phyloP scores from a whole-genome alignment of 2,797 vertebrate species.

The Helicolenus hilgendorfi region DNA sequence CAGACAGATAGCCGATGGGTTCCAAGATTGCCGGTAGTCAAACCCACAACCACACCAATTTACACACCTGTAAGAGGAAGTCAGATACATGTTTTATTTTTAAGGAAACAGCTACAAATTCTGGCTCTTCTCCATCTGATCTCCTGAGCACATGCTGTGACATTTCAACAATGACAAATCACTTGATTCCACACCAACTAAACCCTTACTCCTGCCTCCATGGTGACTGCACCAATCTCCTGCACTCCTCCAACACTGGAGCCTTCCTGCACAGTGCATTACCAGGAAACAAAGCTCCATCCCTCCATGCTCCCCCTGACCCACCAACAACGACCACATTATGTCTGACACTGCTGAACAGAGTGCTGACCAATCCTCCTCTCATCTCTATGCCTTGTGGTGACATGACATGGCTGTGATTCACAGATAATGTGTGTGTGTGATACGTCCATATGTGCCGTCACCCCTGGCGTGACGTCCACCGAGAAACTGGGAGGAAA shows the following conservation, averaged over 20 bases:
- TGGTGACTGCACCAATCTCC: conserved; percentile 33
- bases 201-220: conserved; percentile 17
- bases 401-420: conserved; percentile 30
- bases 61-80: conserved; percentile 34
- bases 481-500: conserved; percentile 21
- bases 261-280: conserved; percentile 8
- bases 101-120: not conserved
- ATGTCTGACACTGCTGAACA: conserved; percentile 41
- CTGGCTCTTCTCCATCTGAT: not conserved
- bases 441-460: not conserved
- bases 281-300: conserved; percentile 29
- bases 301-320: not conserved
- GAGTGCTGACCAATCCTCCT: conserved; percentile 54
- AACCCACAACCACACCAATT: conserved; percentile 17
- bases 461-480: conserved; percentile 1
- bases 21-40: not conserved
- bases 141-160: not conserved
- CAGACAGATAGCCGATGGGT: no score
- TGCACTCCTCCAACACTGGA: not conserved
- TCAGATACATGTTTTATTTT: not conserved
- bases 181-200: not conserved
- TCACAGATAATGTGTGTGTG: conserved; percentile 30
- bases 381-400: conserved; percentile 4
- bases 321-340: conserved; percentile 11
- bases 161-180: conserved; percentile 30